Evolutionary conservation across 1,140 invertebrate species (phyloP), one percentile per base, ranked within the genome.

Genomic region (Eupristina koningsbergeri): DNA sequence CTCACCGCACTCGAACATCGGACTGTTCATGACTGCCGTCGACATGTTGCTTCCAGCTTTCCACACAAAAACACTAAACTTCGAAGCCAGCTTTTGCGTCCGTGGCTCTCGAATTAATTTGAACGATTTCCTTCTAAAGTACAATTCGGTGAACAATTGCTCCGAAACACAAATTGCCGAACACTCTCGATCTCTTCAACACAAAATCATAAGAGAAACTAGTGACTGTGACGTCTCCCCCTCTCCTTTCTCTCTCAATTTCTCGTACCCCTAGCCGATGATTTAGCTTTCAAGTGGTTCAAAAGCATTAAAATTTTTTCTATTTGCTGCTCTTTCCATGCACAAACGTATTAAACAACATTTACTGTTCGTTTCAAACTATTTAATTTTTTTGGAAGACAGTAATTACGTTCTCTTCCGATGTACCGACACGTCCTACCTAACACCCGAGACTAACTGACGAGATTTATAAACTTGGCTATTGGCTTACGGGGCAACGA

Each of bases 21-120:
- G 87, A 71, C 85, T 92, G 87, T 89, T 90, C 91, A 92, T 91
- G 69, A 91, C 91, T 83, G 90, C 91, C 13, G 91, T 90, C 84
- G 91, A 91, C 91, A 92, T 92, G 69, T 87, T 88, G 67, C 81
- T 34, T 63, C 86, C 81, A 86, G 39, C 73, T 53, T 63, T 84
- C 78, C 11, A 45, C 81, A 81, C 67, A 71, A 67, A 41, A 81
- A 61, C 63, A 81, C 69, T 41, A 75, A 22, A 74, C 41, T n/a
- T 71, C 67, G 39, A 71, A 13, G 36, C 34, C 3, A 71, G 69
- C 47, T 29, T 47, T 77, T 41, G 34, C 41, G 47, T 67, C 80
- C 71, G 22, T 47, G 34, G 6, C 7, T 19, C 9, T 71, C 15
- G 26, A 26, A 69, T 26, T 13, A 1, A 11, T n/a, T 15, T 8